These are phyloP conservation scores for Drosophila neocordata DNA, from an alignment of 1,140 invertebrate species.

Conservation along the genomic window DNA sequence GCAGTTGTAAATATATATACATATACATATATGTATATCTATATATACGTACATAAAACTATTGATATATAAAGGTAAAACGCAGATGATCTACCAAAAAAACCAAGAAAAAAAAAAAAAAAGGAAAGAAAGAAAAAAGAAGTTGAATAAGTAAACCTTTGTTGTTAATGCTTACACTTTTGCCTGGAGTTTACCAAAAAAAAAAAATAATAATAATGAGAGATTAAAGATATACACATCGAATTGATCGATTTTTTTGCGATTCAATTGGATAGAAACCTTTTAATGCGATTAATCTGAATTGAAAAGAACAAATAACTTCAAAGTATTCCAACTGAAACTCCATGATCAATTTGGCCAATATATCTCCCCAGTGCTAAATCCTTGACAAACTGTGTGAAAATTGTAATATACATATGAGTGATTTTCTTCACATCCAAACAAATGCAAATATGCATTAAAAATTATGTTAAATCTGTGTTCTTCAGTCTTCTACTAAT, in stretches of 20 bases:
- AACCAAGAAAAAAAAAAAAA: background rate
- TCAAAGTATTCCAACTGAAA: background rate
- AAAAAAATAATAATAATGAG: too few species aligned
- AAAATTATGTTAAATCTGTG: background rate
- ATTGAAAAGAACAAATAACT: background rate
- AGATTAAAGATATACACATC: slow-evolving; percentile 2
- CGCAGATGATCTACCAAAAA: background rate
- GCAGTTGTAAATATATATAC: slow-evolving; percentile 5
- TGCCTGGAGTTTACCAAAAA: background rate
- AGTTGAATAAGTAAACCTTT: background rate
- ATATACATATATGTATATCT: background rate
- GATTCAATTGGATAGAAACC: slow-evolving; percentile 7
- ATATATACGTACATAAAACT: background rate
- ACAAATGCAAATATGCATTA: background rate
- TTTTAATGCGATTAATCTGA: background rate
- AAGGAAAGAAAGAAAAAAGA: background rate
- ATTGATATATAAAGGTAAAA: background rate
- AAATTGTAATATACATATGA: background rate
- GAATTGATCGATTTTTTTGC: background rate
- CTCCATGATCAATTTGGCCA: background rate
- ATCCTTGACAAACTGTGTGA: background rate
- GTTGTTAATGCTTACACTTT: slow-evolving; percentile 1
- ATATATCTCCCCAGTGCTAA: background rate
- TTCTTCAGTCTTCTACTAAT: background rate
- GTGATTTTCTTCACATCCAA: background rate